phyloP scores from a whole-genome alignment of 2,888 invertebrate genomes.

The Andrena chrysosceles region DNA sequence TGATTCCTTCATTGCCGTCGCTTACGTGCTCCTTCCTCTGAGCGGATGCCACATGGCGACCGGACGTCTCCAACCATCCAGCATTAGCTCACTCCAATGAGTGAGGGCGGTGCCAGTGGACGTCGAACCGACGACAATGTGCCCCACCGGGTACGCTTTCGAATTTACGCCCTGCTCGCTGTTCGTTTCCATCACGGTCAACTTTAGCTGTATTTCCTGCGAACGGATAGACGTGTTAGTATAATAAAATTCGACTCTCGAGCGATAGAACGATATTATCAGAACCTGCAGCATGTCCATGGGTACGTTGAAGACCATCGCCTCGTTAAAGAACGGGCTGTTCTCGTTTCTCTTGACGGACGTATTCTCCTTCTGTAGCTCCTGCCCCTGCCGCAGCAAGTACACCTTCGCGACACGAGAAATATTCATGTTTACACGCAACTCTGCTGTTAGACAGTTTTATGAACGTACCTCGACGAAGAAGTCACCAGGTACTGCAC shows the following conservation, averaged over 20 bases:
- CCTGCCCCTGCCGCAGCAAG: constrained; percentile 92
- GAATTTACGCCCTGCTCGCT: constrained; percentile 84
- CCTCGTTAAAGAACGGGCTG: constrained; percentile 93
- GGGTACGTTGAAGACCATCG: constrained; percentile 93
- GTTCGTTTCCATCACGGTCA: constrained; percentile 87
- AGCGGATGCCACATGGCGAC: constrained; percentile 95
- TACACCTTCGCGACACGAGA: constrained; percentile 86
- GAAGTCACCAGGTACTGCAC: constrained; percentile 88
- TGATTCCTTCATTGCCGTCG: constrained; percentile 6
- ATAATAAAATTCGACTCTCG: neutral
- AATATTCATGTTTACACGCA: neutral
- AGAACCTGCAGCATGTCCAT: constrained; percentile 89
- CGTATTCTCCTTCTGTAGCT: constrained; percentile 93
- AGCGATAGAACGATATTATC: neutral
- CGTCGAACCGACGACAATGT: constrained; percentile 91
- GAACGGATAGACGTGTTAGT: constrained; percentile 1
- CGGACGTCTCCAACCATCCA: constrained; percentile 91
- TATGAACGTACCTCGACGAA: constrained; percentile 89
- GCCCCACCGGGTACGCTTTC: constrained; percentile 90
- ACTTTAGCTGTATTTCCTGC: constrained; percentile 91
- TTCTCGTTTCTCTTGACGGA: constrained; percentile 90
- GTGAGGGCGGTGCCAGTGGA: constrained; percentile 90
- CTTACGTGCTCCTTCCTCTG: constrained; percentile 80
- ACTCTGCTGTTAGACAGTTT: too few species aligned
- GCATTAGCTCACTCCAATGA: constrained; percentile 93